Evolutionary conservation across 35 echinoderm and acorn worm genomes (phyloP).

Genomic region (Patiria miniata): DNA sequence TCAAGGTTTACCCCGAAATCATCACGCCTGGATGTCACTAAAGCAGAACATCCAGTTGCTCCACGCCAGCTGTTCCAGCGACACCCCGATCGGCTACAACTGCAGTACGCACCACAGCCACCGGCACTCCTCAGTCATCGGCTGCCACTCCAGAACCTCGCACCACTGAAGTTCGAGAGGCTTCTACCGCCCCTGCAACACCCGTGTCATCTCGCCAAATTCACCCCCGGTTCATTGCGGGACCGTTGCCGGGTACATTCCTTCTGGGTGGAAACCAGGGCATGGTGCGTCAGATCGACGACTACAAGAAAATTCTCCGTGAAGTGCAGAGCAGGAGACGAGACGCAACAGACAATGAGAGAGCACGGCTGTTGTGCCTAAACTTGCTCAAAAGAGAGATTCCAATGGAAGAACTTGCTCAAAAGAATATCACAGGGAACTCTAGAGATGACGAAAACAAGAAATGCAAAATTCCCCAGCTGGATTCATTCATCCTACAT

Average conservation of each 20-base stretch:
- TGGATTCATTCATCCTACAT: background rate
- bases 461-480: too few species aligned
- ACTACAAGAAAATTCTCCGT: background rate
- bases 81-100: too few species aligned
- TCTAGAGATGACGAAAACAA: too few species aligned
- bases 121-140: too few species aligned
- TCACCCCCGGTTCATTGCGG: background rate
- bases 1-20: too few species aligned
- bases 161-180: too few species aligned
- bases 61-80: too few species aligned
- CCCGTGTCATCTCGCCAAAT: background rate
- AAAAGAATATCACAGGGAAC: too few species aligned
- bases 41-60: too few species aligned
- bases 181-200: background rate
- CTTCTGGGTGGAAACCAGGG: slow-evolving; percentile 2
- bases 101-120: too few species aligned
- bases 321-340: background rate
- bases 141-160: too few species aligned
- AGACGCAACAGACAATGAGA: background rate
- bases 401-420: background rate
- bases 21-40: too few species aligned
- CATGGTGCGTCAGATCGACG: background rate
- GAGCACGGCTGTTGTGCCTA: background rate
- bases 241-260: background rate
- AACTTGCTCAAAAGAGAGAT: background rate